Evolutionary conservation across 2,797 vertebrate genomes (phyloP), one percentile per base, ranked within the genome.

Genomic region (Hippoglossus hippoglossus): DNA sequence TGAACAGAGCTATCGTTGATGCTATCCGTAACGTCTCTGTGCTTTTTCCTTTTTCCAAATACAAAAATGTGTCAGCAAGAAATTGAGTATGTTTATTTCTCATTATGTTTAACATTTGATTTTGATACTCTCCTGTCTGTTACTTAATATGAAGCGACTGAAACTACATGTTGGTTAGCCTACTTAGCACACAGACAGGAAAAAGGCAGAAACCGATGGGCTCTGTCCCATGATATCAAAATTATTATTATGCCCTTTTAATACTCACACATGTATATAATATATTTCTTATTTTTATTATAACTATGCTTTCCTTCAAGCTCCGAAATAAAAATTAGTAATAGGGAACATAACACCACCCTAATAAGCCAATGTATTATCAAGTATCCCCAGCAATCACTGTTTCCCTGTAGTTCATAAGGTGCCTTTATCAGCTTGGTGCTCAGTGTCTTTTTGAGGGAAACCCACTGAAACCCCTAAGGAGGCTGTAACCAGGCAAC

Each of bases 401-500:
- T 65, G 21, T 63, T 77, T 58, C 73, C 63, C 73, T 57, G 39
- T 39, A 71, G 78, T 84, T 77, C 72, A 82, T 82, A 78, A 84
- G 81, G 67, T 85, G 83, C 56, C 55, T 75, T 61, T 71, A 83
- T 86, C 81, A 72, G 75, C 68, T 71, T 3, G 51, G 65, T 61
- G 72, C 71, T 73, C 56, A 63, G 52, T 79, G 73, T 79, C 81
- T 67, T 68, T 62, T 65, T 55, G 63, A 82, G 83, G 82, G 65
- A 76, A 77, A 69, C 58, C 71, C 80, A 77, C 1, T 58, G 73
- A 87, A 80, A 79, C 71, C 81, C 72, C 60, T 0, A 39, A 83
- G 79, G 69, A 89, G 75, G 58, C 78, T 76, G 90, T 91, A 89
- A 82, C 89, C 80, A 89, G 78, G 87, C 89, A 91, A 91, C 90